Percentiles rank a stretch among this genome's conserved stretches.
phyloP scores from a whole-genome alignment of 2,888 invertebrate species.

The Gandaritis pyraliata region DNA sequence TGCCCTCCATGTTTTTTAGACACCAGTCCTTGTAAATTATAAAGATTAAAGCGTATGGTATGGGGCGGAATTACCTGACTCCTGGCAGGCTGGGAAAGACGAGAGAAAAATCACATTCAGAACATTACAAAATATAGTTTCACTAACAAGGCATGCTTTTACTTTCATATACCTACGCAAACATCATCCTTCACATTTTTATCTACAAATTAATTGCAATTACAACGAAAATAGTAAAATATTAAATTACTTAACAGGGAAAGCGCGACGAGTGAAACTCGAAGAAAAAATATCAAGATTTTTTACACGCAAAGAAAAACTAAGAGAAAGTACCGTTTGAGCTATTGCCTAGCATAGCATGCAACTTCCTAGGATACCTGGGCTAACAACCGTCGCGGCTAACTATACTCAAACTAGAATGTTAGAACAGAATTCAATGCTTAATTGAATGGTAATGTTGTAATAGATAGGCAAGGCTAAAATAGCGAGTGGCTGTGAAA shows the following conservation, averaged over 20 bases:
- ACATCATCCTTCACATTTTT: conserved; percentile 58
- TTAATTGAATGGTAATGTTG: conserved; percentile 40
- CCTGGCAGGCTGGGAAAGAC: conserved; percentile 85
- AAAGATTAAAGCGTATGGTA: conserved; percentile 46
- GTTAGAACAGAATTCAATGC: conserved; percentile 25
- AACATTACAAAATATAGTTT: conserved; percentile 78
- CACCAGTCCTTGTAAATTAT: conserved; percentile 8
- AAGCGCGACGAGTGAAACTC: conserved; percentile 76
- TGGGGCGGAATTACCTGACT: conserved; percentile 75
- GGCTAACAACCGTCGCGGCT: conserved; percentile 7
- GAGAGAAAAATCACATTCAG: conserved; percentile 84
- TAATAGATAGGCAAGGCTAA: conserved; percentile 53
- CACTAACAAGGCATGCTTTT: conserved; percentile 74
- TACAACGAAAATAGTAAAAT: conserved; percentile 72
- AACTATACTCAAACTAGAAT: conserved; percentile 24
- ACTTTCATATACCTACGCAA: conserved; percentile 46
- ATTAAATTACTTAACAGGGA: conserved; percentile 73
- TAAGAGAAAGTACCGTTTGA: conserved; percentile 63
- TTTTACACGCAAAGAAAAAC: conserved; percentile 81
- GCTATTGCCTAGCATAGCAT: conserved; percentile 43
- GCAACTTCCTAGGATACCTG: conserved; percentile 50
- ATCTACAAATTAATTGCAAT: conserved; percentile 69
- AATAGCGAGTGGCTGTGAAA: conserved; percentile 71
- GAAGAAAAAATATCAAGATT: conserved; percentile 77
- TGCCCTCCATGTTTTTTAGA: conserved; percentile 4